phyloP scores from a whole-genome alignment of 2,113 vertebrate species.

The Bostrychus sinensis region DNA sequence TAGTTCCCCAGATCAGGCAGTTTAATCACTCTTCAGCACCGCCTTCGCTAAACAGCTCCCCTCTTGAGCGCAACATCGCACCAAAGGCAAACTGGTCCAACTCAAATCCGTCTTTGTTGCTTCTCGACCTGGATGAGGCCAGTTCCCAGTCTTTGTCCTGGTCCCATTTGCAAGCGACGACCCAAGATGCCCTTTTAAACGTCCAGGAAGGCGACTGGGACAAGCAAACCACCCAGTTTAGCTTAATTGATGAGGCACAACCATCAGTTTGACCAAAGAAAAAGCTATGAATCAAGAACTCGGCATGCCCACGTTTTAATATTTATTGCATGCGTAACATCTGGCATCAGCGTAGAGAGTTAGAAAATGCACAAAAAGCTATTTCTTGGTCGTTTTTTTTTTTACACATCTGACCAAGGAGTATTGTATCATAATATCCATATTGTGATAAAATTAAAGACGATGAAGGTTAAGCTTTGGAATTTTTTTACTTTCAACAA shows the following conservation, averaged over 20 bases:
- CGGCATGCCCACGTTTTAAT: conserved; percentile 38
- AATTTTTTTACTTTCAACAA: not conserved
- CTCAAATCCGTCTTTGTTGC: conserved; percentile 42
- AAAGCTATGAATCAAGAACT: conserved; percentile 4
- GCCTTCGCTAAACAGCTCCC: conserved; percentile 70
- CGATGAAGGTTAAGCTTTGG: not conserved
- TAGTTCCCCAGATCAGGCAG: conserved; percentile 3
- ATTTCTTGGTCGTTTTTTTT: conserved; percentile 4
- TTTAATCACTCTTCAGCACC: conserved; percentile 63
- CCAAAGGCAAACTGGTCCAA: conserved; percentile 32
- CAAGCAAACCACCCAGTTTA: conserved; percentile 67
- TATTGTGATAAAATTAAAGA: conserved; percentile 6
- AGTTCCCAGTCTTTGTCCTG: conserved; percentile 15
- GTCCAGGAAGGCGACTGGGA: conserved; percentile 47
- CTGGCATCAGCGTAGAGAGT: not conserved
- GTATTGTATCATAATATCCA: conserved; percentile 1
- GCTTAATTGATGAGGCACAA: conserved; percentile 79
- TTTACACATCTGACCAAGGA: not conserved
- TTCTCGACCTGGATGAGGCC: conserved; percentile 32
- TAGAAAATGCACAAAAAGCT: not conserved
- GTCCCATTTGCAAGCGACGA: conserved; percentile 29
- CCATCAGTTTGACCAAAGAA: conserved; percentile 60
- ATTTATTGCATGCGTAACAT: conserved; percentile 55
- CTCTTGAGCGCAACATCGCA: conserved; percentile 32
- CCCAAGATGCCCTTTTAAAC: conserved; percentile 21